Conservation (phyloP, 2,888 invertebrate genomes). For the Suillia variegata region DNA sequence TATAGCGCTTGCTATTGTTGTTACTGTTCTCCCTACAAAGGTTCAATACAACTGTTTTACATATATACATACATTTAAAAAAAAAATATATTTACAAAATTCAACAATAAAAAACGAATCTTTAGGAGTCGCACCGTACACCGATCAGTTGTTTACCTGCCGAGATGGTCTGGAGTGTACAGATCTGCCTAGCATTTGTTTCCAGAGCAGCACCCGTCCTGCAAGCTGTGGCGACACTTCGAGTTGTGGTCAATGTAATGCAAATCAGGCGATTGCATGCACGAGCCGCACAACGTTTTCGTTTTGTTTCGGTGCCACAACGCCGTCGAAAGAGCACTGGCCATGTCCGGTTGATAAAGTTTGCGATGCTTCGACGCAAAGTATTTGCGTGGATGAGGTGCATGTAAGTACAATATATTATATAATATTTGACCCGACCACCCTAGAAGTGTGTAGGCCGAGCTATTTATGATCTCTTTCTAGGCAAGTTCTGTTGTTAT, state of each 20-base stretch:
- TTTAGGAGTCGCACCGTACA: conserved; percentile 35
- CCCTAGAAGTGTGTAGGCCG: too few relatives aligned
- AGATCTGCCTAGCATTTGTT: conserved; percentile 47
- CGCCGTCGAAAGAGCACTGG: conserved; percentile 41
- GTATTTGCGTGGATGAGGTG: conserved; percentile 40
- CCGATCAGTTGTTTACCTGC: conserved; percentile 45
- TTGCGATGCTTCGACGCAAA: conserved; percentile 45
- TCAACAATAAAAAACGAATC: too few relatives aligned
- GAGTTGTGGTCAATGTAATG: conserved; percentile 48
- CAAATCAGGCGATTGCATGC: conserved; percentile 49
- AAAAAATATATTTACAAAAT: background rate
- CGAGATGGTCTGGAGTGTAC: conserved; percentile 50
- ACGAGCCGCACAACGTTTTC: conserved; percentile 48
- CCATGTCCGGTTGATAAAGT: conserved; percentile 43
- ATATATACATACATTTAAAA: background rate
- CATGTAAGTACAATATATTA: background rate
- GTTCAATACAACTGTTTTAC: too few relatives aligned
- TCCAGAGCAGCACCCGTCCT: conserved; percentile 44
- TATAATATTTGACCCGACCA: too few relatives aligned
- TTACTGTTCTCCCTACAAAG: too few relatives aligned
- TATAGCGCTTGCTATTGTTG: too few relatives aligned
- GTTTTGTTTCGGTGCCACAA: conserved; percentile 50
- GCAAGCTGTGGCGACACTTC: conserved; percentile 53
- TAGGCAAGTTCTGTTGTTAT: too few relatives aligned
- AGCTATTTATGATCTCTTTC: too few relatives aligned